Conservation (phyloP, 2,113 vertebrate genomes). For the Potamarius usumacintae region DNA sequence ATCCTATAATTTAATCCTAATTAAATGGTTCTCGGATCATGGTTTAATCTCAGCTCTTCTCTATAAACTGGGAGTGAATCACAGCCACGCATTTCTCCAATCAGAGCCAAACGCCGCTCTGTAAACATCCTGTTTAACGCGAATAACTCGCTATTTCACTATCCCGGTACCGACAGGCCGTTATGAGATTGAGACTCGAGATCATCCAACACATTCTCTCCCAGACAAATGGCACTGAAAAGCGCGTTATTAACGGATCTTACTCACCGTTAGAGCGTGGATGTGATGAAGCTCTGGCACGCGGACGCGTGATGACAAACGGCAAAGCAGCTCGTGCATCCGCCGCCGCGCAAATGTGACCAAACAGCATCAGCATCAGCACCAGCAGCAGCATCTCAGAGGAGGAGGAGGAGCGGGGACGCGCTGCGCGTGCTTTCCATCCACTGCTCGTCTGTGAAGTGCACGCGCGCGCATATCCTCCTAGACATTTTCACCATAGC, state of each 20-base stretch:
- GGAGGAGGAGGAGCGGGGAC: not conserved
- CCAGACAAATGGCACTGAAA: not conserved
- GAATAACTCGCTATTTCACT: constrained; percentile 3
- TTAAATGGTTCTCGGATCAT: not conserved
- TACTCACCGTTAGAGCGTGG: not conserved
- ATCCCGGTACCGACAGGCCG: constrained; percentile 17
- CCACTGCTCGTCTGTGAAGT: too few species aligned
- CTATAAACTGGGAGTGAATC: too few species aligned
- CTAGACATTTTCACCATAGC: not conserved
- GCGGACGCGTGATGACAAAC: constrained; percentile 5
- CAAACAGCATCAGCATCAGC: constrained; percentile 26
- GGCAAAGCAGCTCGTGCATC: constrained; percentile 26
- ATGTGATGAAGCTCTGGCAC: not conserved
- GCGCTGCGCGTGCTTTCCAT: constrained; percentile 13
- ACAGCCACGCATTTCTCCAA: not conserved
- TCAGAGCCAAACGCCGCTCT: not conserved
- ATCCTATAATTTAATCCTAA: not conserved
- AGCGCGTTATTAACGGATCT: not conserved
- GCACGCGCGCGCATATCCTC: not conserved
- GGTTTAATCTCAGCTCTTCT: not conserved
- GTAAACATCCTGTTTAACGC: not conserved
- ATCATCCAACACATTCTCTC: not conserved
- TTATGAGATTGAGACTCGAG: not conserved
- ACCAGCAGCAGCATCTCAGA: not conserved
- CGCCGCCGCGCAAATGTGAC: constrained; percentile 19